These are phyloP conservation scores for Metaphire vulgaris DNA, from an alignment of 1,140 invertebrate genomes.

Conservation along the genomic window DNA sequence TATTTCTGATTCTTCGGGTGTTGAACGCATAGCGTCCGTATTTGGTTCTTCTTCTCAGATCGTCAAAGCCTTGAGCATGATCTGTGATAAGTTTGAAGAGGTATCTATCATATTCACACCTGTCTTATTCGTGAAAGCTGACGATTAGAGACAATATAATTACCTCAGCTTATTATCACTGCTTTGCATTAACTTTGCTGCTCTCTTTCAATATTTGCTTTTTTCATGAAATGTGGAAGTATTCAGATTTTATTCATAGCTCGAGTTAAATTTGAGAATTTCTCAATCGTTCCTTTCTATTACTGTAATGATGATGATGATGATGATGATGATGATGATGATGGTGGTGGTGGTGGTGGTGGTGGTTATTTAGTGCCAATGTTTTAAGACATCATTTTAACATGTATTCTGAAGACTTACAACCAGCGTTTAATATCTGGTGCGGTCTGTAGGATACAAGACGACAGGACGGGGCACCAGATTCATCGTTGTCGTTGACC, in stretches of 20 bases:
- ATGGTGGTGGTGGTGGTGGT: background rate
- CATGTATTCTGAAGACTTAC: background rate
- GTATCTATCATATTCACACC: conserved; percentile 52
- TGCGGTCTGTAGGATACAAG: background rate
- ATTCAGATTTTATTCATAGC: no score
- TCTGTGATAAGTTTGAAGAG: conserved; percentile 99
- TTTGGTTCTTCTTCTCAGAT: conserved; percentile 93
- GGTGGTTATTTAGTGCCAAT: background rate
- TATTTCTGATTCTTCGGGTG: conserved; percentile 64
- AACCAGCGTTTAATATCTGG: background rate
- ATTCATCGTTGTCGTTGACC: conserved; percentile 27
- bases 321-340: background rate
- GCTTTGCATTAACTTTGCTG: background rate
- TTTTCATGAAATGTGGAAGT: background rate
- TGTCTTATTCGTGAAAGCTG: background rate
- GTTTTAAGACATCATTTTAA: background rate
- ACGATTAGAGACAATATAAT: background rate
- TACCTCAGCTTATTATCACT: background rate
- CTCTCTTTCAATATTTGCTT: background rate
- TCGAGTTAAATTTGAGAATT: no score
- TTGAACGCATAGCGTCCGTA: conserved; percentile 93
- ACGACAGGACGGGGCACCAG: background rate
- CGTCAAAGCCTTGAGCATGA: conserved; percentile 96
- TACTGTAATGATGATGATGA: background rate
- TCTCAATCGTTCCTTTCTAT: no score